Evolutionary conservation across 1,140 invertebrate species (phyloP).

Genomic region (Ceratina australensis): DNA sequence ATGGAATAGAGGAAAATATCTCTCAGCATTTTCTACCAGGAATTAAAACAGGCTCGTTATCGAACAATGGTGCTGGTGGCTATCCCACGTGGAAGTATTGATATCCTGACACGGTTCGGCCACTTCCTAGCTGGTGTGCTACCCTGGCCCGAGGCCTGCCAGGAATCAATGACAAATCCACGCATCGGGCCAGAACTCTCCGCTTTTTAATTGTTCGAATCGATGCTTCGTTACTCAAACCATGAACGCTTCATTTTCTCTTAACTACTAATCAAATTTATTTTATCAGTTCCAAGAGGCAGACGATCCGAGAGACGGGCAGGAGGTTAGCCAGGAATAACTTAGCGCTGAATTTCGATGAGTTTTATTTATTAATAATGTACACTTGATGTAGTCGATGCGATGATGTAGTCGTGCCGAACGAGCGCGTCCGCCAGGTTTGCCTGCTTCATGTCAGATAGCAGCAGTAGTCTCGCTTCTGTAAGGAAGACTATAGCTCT

Average conservation of each 20-base stretch:
- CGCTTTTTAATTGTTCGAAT: constrained; percentile 53
- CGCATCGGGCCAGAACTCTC: constrained; percentile 28
- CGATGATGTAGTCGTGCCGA: not conserved
- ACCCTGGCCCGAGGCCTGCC: constrained; percentile 64
- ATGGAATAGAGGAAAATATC: too few relatives aligned
- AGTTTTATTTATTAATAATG: constrained; percentile 18
- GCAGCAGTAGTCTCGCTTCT: not conserved
- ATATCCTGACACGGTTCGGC: constrained; percentile 67
- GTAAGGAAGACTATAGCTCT: too few relatives aligned
- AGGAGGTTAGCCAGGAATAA: not conserved
- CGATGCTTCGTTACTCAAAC: constrained; percentile 20
- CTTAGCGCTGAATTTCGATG: not conserved
- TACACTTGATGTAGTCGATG: too few relatives aligned
- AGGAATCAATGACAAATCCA: constrained; percentile 75
- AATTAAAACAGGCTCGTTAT: too few relatives aligned
- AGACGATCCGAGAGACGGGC: too few relatives aligned
- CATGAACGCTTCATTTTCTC: too few relatives aligned
- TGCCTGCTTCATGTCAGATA: not conserved
- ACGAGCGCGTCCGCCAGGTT: not conserved
- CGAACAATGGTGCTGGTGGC: constrained; percentile 40
- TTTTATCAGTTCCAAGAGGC: not conserved
- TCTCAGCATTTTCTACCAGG: too few relatives aligned
- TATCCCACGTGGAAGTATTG: constrained; percentile 66
- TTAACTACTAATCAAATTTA: not conserved
- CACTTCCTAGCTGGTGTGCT: constrained; percentile 71